Percentiles rank a stretch among this genome's conserved stretches.
Conservation (phyloP, 2,888 invertebrate species). For the Drepana falcataria region DNA sequence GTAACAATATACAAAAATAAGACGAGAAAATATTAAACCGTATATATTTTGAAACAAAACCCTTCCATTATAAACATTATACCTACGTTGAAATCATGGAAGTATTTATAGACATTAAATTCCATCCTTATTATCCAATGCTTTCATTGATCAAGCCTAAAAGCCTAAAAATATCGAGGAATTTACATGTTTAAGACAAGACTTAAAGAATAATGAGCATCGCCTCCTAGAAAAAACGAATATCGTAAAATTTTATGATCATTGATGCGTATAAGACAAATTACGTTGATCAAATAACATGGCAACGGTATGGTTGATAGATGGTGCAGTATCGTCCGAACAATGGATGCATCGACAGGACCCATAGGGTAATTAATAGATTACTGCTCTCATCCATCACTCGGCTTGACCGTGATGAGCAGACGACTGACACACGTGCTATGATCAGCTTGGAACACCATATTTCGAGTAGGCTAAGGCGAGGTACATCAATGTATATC, state of each 20-base stretch:
- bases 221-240: conserved; percentile 22
- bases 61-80: no score
- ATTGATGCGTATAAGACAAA: conserved; percentile 62
- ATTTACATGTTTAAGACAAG: neutral
- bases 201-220: conserved; percentile 11
- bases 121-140: neutral
- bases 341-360: conserved; percentile 66
- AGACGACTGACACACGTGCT: conserved; percentile 5
- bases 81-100: neutral
- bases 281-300: conserved; percentile 58
- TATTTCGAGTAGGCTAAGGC: neutral
- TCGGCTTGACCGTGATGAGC: conserved; percentile 26
- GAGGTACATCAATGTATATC: neutral
- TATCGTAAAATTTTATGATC: conserved; percentile 41
- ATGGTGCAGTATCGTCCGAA: conserved; percentile 52
- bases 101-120: neutral
- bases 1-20: no score
- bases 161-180: neutral
- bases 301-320: conserved; percentile 71
- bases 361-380: conserved; percentile 70
- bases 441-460: neutral
- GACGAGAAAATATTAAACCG: no score
- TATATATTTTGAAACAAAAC: no score
- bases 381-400: conserved; percentile 61
- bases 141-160: no score